phyloP scores from a whole-genome alignment of 1,140 invertebrate genomes.

The Mycetomoellerius zeteki region DNA sequence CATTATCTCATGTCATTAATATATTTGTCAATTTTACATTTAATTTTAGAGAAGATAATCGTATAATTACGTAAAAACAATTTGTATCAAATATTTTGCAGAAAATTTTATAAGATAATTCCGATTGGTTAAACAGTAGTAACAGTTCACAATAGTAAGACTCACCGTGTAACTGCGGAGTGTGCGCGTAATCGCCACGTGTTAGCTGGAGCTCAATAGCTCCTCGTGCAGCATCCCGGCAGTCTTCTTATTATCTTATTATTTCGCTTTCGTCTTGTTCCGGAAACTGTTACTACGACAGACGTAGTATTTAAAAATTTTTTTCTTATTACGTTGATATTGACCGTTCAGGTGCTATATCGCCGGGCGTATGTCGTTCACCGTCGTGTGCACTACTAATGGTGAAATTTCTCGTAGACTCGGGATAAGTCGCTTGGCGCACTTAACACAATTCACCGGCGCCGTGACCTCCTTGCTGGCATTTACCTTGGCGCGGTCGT shows the following conservation, averaged over 20 bases:
- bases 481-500: slow-evolving; percentile 64
- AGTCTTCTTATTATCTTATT: slow-evolving; percentile 72
- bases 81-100: not conserved
- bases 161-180: slow-evolving; percentile 84
- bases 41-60: not conserved
- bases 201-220: slow-evolving; percentile 84
- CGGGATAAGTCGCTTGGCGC: slow-evolving; percentile 51
- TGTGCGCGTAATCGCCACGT: slow-evolving; percentile 84
- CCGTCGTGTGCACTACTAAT: slow-evolving; percentile 16
- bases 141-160: slow-evolving; percentile 15
- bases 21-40: slow-evolving; percentile 5
- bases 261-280: slow-evolving; percentile 30
- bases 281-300: slow-evolving; percentile 7
- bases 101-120: not conserved
- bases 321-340: not conserved
- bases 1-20: not conserved
- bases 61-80: not conserved
- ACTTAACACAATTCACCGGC: slow-evolving; percentile 76
- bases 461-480: slow-evolving; percentile 44
- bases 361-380: slow-evolving; percentile 4
- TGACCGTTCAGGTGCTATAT: slow-evolving; percentile 1
- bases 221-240: slow-evolving; percentile 86
- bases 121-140: not conserved
- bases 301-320: not conserved
- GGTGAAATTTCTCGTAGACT: not conserved